Percentiles rank a stretch among this genome's conserved stretches.
phyloP scores from a whole-genome alignment of 1,140 invertebrate species.

The Piezodorus guildinii region DNA sequence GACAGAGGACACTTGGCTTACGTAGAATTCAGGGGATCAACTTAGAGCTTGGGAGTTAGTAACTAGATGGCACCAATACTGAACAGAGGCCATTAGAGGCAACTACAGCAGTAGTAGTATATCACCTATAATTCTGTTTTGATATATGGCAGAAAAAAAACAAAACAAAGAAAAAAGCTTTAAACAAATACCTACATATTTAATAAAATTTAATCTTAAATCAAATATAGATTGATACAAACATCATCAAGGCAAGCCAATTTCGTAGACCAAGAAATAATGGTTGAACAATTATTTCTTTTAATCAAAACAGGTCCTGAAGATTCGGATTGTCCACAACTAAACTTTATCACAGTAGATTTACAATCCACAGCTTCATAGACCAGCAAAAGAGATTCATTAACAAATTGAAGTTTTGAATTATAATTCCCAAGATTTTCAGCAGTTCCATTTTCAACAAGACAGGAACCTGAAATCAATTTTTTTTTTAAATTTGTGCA shows the following conservation, averaged over 20 bases:
- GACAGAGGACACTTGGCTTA: no score
- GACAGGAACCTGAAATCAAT: neutral
- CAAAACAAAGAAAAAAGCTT: no score
- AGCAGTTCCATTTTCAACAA: neutral
- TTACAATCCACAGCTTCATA: neutral
- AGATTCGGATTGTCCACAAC: neutral
- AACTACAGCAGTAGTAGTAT: no score
- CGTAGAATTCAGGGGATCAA: no score
- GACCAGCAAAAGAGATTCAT: neutral
- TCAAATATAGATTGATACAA: neutral
- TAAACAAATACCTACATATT: no score
- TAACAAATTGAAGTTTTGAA: neutral
- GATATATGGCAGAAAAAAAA: no score
- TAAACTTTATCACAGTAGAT: neutral
- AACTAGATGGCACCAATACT: no score
- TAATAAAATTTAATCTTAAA: no score
- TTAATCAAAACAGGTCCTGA: neutral
- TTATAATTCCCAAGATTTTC: conserved; percentile 3
- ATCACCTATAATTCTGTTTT: no score
- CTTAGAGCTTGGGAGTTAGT: no score
- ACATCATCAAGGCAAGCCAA: neutral
- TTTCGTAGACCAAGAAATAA: conserved; percentile 1
- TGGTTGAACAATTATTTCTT: neutral
- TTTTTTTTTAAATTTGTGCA: no score
- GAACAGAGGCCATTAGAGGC: no score